Conservation (phyloP, 2,888 invertebrate species). For the Clunio marinus region DNA sequence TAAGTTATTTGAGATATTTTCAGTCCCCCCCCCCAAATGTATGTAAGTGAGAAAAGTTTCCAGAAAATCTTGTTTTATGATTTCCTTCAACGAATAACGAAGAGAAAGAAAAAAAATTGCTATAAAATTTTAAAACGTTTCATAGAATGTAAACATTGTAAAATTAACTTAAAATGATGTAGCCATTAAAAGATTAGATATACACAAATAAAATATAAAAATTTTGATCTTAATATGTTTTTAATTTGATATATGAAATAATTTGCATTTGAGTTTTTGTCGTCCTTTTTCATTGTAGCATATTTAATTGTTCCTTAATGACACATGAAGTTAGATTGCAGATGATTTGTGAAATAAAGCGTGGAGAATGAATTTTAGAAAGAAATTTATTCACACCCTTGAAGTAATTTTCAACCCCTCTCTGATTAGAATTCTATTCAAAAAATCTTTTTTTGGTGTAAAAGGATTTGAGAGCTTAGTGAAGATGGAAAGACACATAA, state of each 20-base stretch:
- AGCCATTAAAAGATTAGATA: constrained; percentile 18
- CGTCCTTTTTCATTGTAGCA: not conserved
- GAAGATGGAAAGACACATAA: no score
- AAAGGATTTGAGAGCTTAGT: no score
- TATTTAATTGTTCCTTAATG: not conserved
- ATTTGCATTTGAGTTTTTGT: not conserved
- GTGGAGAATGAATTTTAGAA: no score
- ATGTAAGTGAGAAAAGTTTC: not conserved
- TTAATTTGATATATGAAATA: no score
- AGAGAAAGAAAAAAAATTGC: not conserved
- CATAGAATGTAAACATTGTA: constrained; percentile 7
- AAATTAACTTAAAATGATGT: constrained; percentile 1
- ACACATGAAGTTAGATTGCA: no score
- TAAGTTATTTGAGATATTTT: no score
- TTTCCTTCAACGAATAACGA: constrained; percentile 1
- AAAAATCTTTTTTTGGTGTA: no score
- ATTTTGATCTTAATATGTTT: constrained; percentile 13
- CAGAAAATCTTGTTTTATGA: not conserved
- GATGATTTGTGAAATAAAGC: no score
- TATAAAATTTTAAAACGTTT: not conserved
- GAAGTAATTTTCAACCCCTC: no score
- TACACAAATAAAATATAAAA: constrained; percentile 18
- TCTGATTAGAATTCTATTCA: no score
- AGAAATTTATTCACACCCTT: no score
- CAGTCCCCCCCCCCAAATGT: not conserved